Evolutionary conservation across 64 coral and sea anemone genomes (phyloP).

Genomic region (Montipora efflorescens): DNA sequence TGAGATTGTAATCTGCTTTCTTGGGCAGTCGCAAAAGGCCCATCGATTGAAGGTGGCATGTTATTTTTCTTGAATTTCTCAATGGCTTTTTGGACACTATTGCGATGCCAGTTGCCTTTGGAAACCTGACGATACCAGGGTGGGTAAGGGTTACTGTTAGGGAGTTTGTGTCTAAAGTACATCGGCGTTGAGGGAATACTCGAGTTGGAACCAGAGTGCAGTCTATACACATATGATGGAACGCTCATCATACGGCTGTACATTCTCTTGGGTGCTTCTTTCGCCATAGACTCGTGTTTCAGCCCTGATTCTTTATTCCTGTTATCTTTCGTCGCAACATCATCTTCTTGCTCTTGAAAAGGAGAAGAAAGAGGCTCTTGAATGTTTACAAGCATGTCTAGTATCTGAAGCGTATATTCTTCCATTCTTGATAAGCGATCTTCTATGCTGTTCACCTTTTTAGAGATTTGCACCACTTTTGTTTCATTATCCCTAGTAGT

Average conservation of each 20-base stretch:
- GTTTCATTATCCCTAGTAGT: slow-evolving; percentile 56
- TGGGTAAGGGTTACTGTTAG: slow-evolving; percentile 59
- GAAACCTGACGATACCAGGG: slow-evolving; percentile 52
- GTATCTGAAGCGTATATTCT: slow-evolving; percentile 79
- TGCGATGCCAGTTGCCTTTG: slow-evolving; percentile 9
- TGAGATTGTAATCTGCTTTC: background rate
- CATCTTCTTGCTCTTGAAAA: slow-evolving; percentile 15
- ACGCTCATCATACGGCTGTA: slow-evolving; percentile 80
- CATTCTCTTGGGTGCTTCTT: background rate
- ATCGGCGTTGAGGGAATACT: slow-evolving; percentile 11
- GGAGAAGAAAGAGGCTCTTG: slow-evolving; percentile 4
- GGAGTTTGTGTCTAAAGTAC: slow-evolving; percentile 84
- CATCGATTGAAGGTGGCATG: slow-evolving; percentile 18
- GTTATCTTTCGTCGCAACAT: background rate
- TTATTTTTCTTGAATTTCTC: slow-evolving; percentile 50
- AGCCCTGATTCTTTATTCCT: background rate
- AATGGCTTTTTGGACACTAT: slow-evolving; percentile 52
- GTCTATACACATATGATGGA: slow-evolving; percentile 75
- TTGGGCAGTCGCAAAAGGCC: background rate
- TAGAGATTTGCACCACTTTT: slow-evolving; percentile 67
- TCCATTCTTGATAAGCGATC: slow-evolving; percentile 64
- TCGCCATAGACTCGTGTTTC: slow-evolving; percentile 1
- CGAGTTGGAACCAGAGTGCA: slow-evolving; percentile 5
- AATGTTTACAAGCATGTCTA: slow-evolving; percentile 72
- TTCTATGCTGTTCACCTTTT: slow-evolving; percentile 51